These are phyloP conservation scores for Anniella stebbinsi DNA, from an alignment of 2,797 vertebrate genomes.

Conservation along the genomic window DNA sequence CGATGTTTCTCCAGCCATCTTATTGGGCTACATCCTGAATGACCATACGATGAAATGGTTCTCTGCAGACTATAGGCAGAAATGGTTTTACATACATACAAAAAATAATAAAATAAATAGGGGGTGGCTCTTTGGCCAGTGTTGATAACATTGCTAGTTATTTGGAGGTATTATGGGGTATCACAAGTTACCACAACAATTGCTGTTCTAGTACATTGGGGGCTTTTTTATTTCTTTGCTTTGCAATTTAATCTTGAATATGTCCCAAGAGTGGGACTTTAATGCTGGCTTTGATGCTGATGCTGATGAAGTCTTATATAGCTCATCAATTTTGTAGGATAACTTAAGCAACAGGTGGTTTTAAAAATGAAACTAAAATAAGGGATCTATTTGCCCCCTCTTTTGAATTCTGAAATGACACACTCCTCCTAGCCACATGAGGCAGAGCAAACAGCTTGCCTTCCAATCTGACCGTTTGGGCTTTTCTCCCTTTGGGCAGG, in stretches of 20 bases:
- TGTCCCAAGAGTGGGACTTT: neutral
- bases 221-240: neutral
- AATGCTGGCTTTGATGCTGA: neutral
- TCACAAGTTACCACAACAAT: neutral
- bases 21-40: neutral
- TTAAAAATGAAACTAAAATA: neutral
- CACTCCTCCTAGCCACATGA: neutral
- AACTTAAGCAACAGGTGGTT: neutral
- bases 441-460: slow-evolving; percentile 31
- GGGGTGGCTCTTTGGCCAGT: neutral
- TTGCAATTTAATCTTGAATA: neutral
- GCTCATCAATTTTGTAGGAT: neutral
- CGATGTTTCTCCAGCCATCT: too few relatives aligned
- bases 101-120: too few relatives aligned
- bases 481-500: slow-evolving; percentile 49
- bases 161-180: neutral
- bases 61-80: neutral
- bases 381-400: neutral
- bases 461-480: slow-evolving; percentile 42
- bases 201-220: neutral
- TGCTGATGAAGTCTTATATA: neutral
- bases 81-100: neutral
- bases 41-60: too few relatives aligned
- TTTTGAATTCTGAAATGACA: neutral
- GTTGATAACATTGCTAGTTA: neutral